These are phyloP conservation scores for Aphelenchoides besseyi DNA, from an alignment of 1,140 invertebrate genomes.

Conservation along the genomic window DNA sequence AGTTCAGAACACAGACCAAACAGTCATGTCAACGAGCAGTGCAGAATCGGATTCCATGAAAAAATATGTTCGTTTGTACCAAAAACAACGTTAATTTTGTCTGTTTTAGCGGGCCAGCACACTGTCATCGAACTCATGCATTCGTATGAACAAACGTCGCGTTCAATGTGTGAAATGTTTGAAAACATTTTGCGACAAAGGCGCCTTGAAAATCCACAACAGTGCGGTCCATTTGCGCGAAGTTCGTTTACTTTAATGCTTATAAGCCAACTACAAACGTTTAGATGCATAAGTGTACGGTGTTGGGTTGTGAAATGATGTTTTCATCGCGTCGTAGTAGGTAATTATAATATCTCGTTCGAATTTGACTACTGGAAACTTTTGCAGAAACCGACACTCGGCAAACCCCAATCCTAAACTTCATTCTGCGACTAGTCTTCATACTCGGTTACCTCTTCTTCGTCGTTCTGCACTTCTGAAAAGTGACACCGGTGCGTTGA, in stretches of 20 bases:
- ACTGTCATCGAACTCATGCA: background rate
- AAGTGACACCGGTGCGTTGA: background rate
- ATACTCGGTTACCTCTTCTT: constrained; percentile 11
- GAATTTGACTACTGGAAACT: background rate
- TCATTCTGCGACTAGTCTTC: constrained; percentile 30
- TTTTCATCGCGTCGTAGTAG: constrained; percentile 67
- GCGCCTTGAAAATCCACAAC: constrained; percentile 90
- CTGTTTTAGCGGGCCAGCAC: background rate
- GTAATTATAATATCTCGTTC: constrained; percentile 16
- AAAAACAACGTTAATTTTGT: too few relatives aligned
- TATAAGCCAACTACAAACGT: too few relatives aligned
- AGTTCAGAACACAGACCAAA: too few relatives aligned
- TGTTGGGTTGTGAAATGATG: constrained; percentile 98
- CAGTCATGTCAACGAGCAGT: too few relatives aligned
- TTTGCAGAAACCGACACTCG: constrained; percentile 42
- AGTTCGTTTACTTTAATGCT: too few relatives aligned
- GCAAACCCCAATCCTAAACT: constrained; percentile 50
- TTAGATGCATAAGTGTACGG: constrained; percentile 93
- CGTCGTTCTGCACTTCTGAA: constrained; percentile 1
- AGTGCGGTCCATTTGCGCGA: constrained; percentile 95
- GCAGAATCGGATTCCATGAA: too few relatives aligned
- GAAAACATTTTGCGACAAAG: constrained; percentile 75
- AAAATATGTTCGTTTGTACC: too few relatives aligned
- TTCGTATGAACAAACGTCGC: constrained; percentile 5
- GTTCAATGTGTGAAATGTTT: constrained; percentile 14